phyloP scores from a whole-genome alignment of 1,140 invertebrate species.

The Trissolcus basalis region DNA sequence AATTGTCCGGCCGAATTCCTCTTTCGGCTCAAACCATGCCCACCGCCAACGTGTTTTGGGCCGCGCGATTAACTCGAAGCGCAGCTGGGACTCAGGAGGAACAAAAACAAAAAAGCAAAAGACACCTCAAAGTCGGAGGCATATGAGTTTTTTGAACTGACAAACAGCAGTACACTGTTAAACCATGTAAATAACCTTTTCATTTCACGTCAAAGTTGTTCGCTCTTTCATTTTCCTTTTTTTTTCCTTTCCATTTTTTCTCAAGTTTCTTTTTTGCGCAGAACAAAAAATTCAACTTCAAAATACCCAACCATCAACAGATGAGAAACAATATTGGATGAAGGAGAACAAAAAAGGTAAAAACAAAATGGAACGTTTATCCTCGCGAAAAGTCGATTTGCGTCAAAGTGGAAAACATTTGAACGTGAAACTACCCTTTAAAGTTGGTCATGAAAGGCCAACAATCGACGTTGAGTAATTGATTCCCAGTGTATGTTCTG shows the following conservation, averaged over 20 bases:
- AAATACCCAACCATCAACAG: not conserved
- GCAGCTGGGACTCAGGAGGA: constrained; percentile 1
- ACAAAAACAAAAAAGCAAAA: no score
- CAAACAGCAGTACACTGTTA: no score
- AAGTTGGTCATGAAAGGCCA: constrained; percentile 39
- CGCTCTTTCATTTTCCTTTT: no score
- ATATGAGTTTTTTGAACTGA: no score
- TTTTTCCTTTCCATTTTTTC: not conserved
- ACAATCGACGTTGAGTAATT: constrained; percentile 40
- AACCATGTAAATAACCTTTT: no score
- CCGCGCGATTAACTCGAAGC: constrained; percentile 41
- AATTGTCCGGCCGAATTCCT: constrained; percentile 26
- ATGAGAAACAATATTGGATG: constrained; percentile 3
- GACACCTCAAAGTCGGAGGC: no score
- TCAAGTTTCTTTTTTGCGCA: not conserved
- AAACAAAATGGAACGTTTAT: not conserved
- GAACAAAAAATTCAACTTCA: no score
- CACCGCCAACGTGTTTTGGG: constrained; percentile 19
- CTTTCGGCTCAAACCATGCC: constrained; percentile 3
- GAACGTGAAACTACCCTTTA: constrained; percentile 36
- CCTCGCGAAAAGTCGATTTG: not conserved
- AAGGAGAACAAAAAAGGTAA: constrained; percentile 13
- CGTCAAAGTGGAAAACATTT: not conserved
- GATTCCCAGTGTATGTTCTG: constrained; percentile 32
- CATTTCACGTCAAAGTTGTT: no score